phyloP scores from a whole-genome alignment of 2,113 vertebrate species.

The Pteropus alecto region DNA sequence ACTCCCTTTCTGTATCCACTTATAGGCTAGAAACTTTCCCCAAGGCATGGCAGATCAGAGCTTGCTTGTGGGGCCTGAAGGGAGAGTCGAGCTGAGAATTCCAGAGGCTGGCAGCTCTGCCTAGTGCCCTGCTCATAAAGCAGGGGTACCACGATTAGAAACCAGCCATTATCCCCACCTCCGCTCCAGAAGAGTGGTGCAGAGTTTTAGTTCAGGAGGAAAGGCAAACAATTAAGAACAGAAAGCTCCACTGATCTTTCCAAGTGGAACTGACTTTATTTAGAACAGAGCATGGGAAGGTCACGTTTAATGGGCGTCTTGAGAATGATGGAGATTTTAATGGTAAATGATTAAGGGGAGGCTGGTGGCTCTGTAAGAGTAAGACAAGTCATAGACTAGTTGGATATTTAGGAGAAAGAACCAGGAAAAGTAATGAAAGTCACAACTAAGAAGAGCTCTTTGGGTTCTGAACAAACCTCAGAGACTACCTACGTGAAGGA shows the following conservation, averaged over 20 bases:
- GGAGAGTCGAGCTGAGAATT: background rate
- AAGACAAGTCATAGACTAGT: background rate
- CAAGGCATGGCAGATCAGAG: background rate
- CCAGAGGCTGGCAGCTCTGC: background rate
- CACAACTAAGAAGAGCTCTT: background rate
- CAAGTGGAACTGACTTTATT: background rate
- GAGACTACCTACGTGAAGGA: background rate
- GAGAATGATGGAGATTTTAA: background rate
- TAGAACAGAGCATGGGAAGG: background rate
- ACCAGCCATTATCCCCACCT: background rate
- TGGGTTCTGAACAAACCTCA: background rate
- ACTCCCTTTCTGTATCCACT: background rate
- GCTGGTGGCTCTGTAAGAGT: background rate
- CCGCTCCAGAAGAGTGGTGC: background rate
- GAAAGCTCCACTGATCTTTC: background rate
- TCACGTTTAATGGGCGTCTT: background rate
- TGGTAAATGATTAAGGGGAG: background rate
- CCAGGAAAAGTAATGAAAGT: background rate
- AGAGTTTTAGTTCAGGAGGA: background rate
- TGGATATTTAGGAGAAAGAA: background rate
- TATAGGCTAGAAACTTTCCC: background rate
- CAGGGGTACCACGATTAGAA: background rate
- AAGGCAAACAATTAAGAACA: background rate
- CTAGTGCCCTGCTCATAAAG: background rate
- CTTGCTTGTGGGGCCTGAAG: background rate